Evolutionary conservation across 2,888 invertebrate genomes (phyloP).

Genomic region (Pseudoips prasinana): DNA sequence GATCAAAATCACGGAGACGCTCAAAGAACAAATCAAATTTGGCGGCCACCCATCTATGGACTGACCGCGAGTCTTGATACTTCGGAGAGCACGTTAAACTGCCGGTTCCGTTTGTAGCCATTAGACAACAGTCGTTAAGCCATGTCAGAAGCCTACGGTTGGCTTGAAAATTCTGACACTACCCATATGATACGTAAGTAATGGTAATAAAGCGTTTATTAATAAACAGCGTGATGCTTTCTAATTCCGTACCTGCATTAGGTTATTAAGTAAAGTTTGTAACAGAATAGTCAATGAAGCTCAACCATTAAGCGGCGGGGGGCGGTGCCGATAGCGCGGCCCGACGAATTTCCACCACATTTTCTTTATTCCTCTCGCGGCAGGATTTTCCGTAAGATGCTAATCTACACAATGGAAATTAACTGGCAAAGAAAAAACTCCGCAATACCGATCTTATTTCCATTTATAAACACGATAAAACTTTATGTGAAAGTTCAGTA

Average conservation of each 20-base stretch:
- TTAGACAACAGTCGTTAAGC: too few relatives aligned
- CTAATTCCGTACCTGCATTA: constrained; percentile 25
- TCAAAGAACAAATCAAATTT: too few relatives aligned
- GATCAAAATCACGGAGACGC: too few relatives aligned
- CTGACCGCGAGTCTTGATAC: too few relatives aligned
- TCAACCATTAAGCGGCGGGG: constrained; percentile 38
- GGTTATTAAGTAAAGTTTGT: constrained; percentile 41
- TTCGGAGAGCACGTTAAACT: too few relatives aligned
- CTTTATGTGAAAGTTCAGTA: constrained; percentile 35
- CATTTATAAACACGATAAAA: constrained; percentile 39
- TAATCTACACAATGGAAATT: constrained; percentile 62
- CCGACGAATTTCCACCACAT: constrained; percentile 55
- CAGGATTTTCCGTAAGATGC: constrained; percentile 53
- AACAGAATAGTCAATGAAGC: constrained; percentile 40
- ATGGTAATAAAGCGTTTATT: constrained; percentile 20
- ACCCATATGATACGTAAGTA: too few relatives aligned
- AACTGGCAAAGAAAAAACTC: constrained; percentile 39
- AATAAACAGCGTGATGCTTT: constrained; percentile 23
- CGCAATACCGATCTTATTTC: constrained; percentile 34
- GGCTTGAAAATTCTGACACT: too few relatives aligned
- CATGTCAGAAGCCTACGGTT: too few relatives aligned
- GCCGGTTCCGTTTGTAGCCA: too few relatives aligned
- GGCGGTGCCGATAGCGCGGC: constrained; percentile 38
- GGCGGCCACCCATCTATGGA: too few relatives aligned
- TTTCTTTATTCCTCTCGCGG: constrained; percentile 30